Conservation (phyloP, 2,797 vertebrate species). For the Acipenser ruthenus region DNA sequence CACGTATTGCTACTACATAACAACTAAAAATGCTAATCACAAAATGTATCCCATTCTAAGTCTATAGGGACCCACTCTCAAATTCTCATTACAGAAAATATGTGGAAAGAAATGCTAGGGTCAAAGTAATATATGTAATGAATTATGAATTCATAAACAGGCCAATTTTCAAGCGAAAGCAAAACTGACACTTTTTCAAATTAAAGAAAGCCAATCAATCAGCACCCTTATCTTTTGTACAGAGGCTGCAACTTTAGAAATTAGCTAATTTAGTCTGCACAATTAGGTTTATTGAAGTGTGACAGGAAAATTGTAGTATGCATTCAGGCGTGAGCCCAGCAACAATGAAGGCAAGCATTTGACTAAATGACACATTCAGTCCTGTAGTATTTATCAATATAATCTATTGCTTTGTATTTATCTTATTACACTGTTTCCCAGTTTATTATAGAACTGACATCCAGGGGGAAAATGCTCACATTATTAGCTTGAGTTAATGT, state of each 20-base stretch:
- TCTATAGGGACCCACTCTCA: conserved; percentile 44
- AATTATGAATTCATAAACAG: conserved; percentile 57
- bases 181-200: conserved; percentile 49
- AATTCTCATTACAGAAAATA: conserved; percentile 34
- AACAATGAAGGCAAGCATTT: conserved; percentile 74
- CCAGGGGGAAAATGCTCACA: conserved; percentile 55
- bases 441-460: conserved; percentile 52
- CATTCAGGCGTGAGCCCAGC: conserved; percentile 69
- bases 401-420: conserved; percentile 77
- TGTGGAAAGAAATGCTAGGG: conserved; percentile 50
- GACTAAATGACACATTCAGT: conserved; percentile 83
- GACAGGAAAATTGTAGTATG: conserved; percentile 93
- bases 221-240: conserved; percentile 86
- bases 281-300: conserved; percentile 99
- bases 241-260: conserved; percentile 96
- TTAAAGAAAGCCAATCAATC: conserved; percentile 85
- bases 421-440: conserved; percentile 75
- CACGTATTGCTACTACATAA: too few species aligned
- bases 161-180: conserved; percentile 53
- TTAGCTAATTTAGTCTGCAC: conserved; percentile 99
- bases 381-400: conserved; percentile 90
- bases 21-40: too few species aligned
- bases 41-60: conserved; percentile 38
- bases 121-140: conserved; percentile 51
- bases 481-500: conserved; percentile 63